Evolutionary conservation across 2,797 vertebrate genomes (phyloP), one percentile per base, ranked within the genome.

Genomic region (Parauchenoglanis ngamensis): DNA sequence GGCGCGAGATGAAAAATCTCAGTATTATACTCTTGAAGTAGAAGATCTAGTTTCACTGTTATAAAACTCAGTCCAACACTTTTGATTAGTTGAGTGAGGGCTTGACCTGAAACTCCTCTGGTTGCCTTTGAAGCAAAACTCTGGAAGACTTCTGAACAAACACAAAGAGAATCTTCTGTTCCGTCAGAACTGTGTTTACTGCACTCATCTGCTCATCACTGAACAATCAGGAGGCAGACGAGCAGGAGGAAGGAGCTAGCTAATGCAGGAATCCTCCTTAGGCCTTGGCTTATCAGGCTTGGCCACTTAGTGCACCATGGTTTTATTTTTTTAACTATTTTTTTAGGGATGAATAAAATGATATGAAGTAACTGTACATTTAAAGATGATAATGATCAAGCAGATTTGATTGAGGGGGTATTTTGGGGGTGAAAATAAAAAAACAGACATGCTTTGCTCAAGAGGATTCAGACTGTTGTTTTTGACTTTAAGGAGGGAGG

Each of bases 11-110:
- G 2, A 63, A 46, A 83, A 90, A 90, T 92, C 94, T 95, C 96
- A 97, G 96, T 97, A 96, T 97, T 97, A 94, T 94, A 95, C 94
- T 94, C 93, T 94, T 94, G 93, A 94, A 94, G 93, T 94, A 96
- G 95, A 95, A 95, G 95, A 95, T 95, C 82, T 88, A 95, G 96
- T 95, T 94, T 93, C 94, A 94, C 93, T 94, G 83, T 91, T 93
- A 93, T 93, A 90, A 89, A 92, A 90, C 89, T 89, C 83, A 80
- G 79, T 91, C 46, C 65, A 86, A 87, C 56, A 52, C 79, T 87
- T 87, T 92, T 89, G 88, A 88, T 63, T 81, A 87, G 87, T 79
- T 83, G 35, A 86, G 92, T 85, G 68, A 25, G 40, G 89, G 82
- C 88, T 84, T 85, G 65, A 89, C 77, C 87, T 63, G 87, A 91